These are phyloP conservation scores for Pangasius djambal DNA, from an alignment of 2,797 vertebrate species.

Conservation along the genomic window DNA sequence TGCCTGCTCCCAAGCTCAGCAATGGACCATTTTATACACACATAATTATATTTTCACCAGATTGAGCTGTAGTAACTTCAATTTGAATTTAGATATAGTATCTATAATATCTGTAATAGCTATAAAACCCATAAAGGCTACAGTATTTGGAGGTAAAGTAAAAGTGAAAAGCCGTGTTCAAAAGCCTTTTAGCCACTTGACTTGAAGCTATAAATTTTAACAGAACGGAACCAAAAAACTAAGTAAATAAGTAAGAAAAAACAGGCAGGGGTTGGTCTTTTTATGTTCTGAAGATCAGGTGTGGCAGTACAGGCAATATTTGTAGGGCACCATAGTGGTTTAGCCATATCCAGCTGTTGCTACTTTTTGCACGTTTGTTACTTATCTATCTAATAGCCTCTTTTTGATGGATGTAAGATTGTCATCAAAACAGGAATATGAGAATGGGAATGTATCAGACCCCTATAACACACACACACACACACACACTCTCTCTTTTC, in stretches of 20 bases:
- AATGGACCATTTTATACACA: too few relatives aligned
- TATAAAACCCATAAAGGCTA: too few relatives aligned
- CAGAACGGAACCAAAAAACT: neutral
- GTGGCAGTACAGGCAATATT: conserved; percentile 23
- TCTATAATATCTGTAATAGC: too few relatives aligned
- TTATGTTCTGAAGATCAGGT: neutral
- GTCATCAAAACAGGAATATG: conserved; percentile 54
- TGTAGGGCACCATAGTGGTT: neutral
- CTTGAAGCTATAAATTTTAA: neutral
- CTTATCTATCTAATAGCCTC: neutral
- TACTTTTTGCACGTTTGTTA: conserved; percentile 12
- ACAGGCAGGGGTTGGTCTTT: neutral
- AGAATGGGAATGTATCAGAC: conserved; percentile 52
- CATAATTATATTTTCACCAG: too few relatives aligned
- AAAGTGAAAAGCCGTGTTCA: too few relatives aligned
- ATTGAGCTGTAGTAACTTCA: too few relatives aligned
- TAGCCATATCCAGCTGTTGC: neutral
- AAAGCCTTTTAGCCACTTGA: too few relatives aligned
- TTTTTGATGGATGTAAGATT: conserved; percentile 47
- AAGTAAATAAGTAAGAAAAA: neutral
- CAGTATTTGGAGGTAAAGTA: too few relatives aligned
- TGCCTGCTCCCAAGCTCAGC: too few relatives aligned
- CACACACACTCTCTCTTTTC: neutral
- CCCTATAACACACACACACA: conserved; percentile 20
- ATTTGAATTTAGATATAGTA: too few relatives aligned